These are phyloP conservation scores for Dendroctonus valens DNA, from an alignment of 1,140 invertebrate species.

Conservation along the genomic window DNA sequence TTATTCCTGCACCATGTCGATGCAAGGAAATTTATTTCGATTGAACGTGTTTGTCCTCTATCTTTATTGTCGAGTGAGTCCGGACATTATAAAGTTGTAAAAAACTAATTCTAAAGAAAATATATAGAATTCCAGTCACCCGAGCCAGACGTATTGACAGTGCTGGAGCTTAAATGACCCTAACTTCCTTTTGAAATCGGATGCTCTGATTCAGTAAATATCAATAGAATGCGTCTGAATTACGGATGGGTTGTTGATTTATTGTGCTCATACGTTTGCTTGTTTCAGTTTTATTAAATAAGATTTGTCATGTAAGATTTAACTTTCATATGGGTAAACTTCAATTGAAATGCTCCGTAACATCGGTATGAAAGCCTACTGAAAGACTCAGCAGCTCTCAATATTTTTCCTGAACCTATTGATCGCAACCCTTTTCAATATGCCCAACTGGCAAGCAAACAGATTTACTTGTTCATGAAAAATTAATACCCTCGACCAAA, in stretches of 20 bases:
- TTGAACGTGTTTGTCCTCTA: constrained; percentile 32
- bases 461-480: constrained; percentile 26
- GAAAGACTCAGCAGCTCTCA: too few relatives aligned
- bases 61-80: constrained; percentile 32
- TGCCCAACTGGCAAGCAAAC: constrained; percentile 10
- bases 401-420: constrained; percentile 4
- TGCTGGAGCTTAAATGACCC: constrained; percentile 19
- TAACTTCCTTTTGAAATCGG: constrained; percentile 22
- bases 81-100: constrained; percentile 35
- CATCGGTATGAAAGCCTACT: too few relatives aligned
- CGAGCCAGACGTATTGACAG: constrained; percentile 23
- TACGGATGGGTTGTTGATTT: too few relatives aligned
- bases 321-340: too few relatives aligned
- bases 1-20: constrained; percentile 31
- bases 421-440: constrained; percentile 8
- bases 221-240: background rate
- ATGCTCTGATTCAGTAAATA: constrained; percentile 10
- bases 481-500: constrained; percentile 24
- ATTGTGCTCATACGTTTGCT: too few relatives aligned
- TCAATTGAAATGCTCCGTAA: too few relatives aligned
- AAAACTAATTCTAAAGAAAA: constrained; percentile 32
- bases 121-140: constrained; percentile 16
- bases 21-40: constrained; percentile 31
- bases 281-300: too few relatives aligned
- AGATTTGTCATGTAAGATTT: too few relatives aligned